These are phyloP conservation scores for Sebastes nivosus DNA, from an alignment of 2,797 vertebrate genomes.

Conservation along the genomic window DNA sequence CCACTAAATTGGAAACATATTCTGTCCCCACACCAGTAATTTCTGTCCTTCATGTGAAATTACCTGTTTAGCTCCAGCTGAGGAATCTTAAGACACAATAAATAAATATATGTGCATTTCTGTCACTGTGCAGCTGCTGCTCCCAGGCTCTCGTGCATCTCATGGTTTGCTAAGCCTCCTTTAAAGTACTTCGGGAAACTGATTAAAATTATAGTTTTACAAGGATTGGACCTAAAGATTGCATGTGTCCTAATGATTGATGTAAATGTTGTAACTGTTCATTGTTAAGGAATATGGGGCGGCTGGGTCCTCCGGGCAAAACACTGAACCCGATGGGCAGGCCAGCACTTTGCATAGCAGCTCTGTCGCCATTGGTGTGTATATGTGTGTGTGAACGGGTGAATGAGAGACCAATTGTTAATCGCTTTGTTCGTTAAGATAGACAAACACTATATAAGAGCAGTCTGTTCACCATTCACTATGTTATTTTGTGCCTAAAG, in stretches of 20 bases:
- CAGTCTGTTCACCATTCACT: neutral
- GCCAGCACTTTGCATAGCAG: neutral
- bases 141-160: conserved; percentile 5
- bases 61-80: conserved; percentile 31
- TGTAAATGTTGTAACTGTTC: neutral
- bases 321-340: neutral
- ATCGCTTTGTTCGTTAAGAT: neutral
- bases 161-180: conserved; percentile 19
- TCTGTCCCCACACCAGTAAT: conserved; percentile 31
- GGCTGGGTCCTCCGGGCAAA: neutral
- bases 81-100: conserved; percentile 22
- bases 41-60: conserved; percentile 26
- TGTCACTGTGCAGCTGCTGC: conserved; percentile 10
- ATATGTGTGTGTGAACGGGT: neutral
- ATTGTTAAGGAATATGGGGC: neutral
- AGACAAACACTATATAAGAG: neutral
- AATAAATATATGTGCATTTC: conserved; percentile 38
- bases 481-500: neutral
- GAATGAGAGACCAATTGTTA: neutral
- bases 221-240: neutral
- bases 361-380: neutral
- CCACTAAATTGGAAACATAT: conserved; percentile 28
- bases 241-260: neutral
- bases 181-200: conserved; percentile 20
- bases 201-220: conserved; percentile 29